phyloP scores from a whole-genome alignment of 1,140 invertebrate species.

The Orussus abietinus region DNA sequence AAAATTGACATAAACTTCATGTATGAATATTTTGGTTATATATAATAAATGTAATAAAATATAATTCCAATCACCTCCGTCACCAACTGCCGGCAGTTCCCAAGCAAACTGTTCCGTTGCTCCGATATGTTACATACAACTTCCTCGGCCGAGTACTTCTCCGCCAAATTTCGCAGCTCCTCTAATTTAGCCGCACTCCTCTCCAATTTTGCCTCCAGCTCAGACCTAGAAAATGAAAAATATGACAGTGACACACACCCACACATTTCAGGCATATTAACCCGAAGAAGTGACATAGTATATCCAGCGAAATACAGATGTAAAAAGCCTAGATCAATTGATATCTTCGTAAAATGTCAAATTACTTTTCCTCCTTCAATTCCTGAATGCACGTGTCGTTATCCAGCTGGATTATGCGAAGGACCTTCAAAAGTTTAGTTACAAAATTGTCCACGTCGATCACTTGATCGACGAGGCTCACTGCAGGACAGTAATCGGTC shows the following conservation, averaged over 20 bases:
- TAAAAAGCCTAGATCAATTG: no score
- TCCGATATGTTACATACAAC: constrained; percentile 28
- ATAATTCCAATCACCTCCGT: constrained; percentile 34
- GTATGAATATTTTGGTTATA: neutral
- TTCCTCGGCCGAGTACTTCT: constrained; percentile 31
- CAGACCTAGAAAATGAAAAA: constrained; percentile 30
- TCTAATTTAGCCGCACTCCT: constrained; percentile 29
- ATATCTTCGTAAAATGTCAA: constrained; percentile 5
- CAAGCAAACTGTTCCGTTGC: constrained; percentile 32
- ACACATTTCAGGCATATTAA: no score
- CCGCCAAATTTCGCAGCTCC: constrained; percentile 30
- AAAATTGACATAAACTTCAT: neutral
- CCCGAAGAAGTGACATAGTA: no score
- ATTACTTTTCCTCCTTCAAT: constrained; percentile 56
- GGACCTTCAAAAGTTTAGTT: constrained; percentile 69
- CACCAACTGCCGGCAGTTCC: constrained; percentile 36
- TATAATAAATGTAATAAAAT: neutral
- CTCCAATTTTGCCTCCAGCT: constrained; percentile 43
- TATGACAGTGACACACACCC: no score
- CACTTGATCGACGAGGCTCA: constrained; percentile 65
- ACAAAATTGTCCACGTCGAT: constrained; percentile 72
- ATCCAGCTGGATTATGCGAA: constrained; percentile 67
- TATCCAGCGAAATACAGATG: no score
- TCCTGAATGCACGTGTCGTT: constrained; percentile 64
- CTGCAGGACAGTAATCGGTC: constrained; percentile 43